Base-by-base conservation (phyloP, 2,113 vertebrate species). In the Danio rerio region DNA sequence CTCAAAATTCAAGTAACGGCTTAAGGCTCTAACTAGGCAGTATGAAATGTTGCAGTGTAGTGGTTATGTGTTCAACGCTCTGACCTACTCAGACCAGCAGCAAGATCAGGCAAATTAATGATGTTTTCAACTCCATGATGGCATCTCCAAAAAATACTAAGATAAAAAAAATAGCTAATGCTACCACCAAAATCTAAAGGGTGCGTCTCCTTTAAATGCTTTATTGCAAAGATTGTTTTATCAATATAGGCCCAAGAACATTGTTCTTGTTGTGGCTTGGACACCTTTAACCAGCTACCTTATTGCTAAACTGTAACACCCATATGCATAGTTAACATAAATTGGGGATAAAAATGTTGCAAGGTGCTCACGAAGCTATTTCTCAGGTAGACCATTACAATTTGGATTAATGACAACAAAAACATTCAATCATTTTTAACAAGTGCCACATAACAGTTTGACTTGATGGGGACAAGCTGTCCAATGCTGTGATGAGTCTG, bases 331-430 rank as follows among this genome's bases (percentile, higher is more conserved):
- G 31, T 9, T 75, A 52, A 71, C 73, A 76, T 53, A 56, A 4
- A 40, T 13, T 81, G 63, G 80, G 47, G 70, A 80, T 55, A n/a
- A 47, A 7, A 78, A 12, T 0, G 7, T 31, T 47, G 15, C 13
- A 13, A 49, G 45, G 58, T 31, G 45, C 43, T 81, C 62, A 74
- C 84, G 82, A 76, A 58, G 70, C 56, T n/a, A 20, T 81, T 81
- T 81, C 80, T 82, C 83, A 88, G 85, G 85, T 88, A 73, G 87
- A 86, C 84, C 45, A 89, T 86, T 88, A 63, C 31, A 82, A 87
- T 89, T 87, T 90, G 89, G 86, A 88, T 91, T 87, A 91, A 76
- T 62, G 6, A 89, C 83, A 84, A 89, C 78, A 78, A 77, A 52
- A 65, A 85, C 79, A 85, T 86, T 90, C 76, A 85, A 90, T 88